Evolutionary conservation across 2,797 vertebrate genomes (phyloP).

Genomic region (Nannoperca australis): DNA sequence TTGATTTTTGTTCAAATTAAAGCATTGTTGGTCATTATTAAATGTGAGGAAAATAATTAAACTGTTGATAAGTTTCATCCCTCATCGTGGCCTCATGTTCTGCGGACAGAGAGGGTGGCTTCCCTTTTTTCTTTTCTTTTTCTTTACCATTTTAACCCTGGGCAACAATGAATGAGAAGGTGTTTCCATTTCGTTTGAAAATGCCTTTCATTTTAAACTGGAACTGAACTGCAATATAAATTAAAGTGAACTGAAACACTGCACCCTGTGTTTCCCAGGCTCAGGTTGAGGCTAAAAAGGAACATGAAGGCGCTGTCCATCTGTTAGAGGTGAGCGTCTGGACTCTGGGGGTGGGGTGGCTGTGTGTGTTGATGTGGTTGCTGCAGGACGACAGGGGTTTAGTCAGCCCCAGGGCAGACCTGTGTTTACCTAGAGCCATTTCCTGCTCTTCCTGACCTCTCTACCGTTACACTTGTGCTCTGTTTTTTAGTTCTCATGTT

Average conservation of each 20-base stretch:
- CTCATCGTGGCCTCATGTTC: neutral
- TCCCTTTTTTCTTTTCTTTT: slow-evolving; percentile 24
- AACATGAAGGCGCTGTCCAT: slow-evolving; percentile 97
- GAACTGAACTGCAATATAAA: slow-evolving; percentile 47
- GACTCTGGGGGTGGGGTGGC: slow-evolving; percentile 30
- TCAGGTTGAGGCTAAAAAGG: slow-evolving; percentile 99
- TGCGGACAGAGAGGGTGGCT: neutral
- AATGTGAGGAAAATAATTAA: neutral
- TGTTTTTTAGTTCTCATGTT: neutral
- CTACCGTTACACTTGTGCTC: slow-evolving; percentile 15
- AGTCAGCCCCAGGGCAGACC: slow-evolving; percentile 41
- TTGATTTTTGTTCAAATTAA: neutral
- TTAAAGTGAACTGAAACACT: slow-evolving; percentile 68
- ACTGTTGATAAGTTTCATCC: neutral
- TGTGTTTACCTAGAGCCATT: slow-evolving; percentile 36
- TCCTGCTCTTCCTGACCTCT: slow-evolving; percentile 38
- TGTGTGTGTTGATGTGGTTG: slow-evolving; percentile 56
- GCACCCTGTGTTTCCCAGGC: slow-evolving; percentile 86
- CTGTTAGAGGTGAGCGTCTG: slow-evolving; percentile 95
- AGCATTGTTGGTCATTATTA: neutral
- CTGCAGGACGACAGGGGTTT: slow-evolving; percentile 32
- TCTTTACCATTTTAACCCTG: slow-evolving; percentile 33
- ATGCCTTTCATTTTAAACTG: slow-evolving; percentile 46
- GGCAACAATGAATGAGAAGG: slow-evolving; percentile 11
- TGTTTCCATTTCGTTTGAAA: slow-evolving; percentile 14